phyloP scores from a whole-genome alignment of 2,888 invertebrate species.

The Watsonalla cultraria region DNA sequence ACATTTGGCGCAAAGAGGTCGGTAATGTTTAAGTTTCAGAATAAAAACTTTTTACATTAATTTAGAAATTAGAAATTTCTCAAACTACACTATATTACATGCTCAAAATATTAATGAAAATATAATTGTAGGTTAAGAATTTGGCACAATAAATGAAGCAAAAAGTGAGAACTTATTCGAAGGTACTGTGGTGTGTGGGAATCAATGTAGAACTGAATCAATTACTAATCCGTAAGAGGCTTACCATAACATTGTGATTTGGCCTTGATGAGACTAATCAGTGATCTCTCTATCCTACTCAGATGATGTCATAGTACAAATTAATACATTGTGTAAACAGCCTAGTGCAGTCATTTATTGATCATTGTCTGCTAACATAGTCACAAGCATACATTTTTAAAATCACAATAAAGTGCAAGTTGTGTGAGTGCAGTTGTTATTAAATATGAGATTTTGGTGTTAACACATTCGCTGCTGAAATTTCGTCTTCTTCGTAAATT shows the following conservation, averaged over 20 bases:
- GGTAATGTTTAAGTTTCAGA: too few relatives aligned
- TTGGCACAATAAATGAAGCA: constrained; percentile 49
- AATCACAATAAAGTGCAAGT: not conserved
- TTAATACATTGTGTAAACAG: not conserved
- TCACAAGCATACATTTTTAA: not conserved
- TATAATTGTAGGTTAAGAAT: constrained; percentile 44
- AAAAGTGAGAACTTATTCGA: constrained; percentile 50
- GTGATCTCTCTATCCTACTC: constrained; percentile 27
- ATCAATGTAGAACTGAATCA: not conserved
- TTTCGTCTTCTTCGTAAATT: too few relatives aligned
- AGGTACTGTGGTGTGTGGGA: constrained; percentile 34
- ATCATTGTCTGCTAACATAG: not conserved
- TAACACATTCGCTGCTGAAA: too few relatives aligned
- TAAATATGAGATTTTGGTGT: not conserved
- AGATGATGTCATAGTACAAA: constrained; percentile 38
- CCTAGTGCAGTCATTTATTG: not conserved
- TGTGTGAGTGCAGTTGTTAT: constrained; percentile 16
- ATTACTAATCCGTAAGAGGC: not conserved
- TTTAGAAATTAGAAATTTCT: too few relatives aligned
- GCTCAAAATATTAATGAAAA: constrained; percentile 1
- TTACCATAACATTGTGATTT: constrained; percentile 13
- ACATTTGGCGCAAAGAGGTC: not conserved
- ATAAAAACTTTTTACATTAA: too few relatives aligned
- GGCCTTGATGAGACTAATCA: constrained; percentile 33
- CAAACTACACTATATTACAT: constrained; percentile 3